These are phyloP conservation scores for Anadara kagoshimensis DNA, from an alignment of 1,140 invertebrate species.

Conservation along the genomic window DNA sequence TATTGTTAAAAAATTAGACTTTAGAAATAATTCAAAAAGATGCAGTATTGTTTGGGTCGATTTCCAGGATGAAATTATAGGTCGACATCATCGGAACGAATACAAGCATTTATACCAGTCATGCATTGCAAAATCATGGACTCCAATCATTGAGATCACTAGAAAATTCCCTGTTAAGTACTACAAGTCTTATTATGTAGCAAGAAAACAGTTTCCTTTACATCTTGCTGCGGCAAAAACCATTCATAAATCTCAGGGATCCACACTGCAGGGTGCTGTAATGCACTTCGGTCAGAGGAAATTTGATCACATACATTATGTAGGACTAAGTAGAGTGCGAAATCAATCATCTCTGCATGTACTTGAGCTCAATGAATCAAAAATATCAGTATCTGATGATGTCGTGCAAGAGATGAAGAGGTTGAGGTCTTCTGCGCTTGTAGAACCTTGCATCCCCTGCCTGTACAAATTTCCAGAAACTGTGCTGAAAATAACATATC, in stretches of 20 bases:
- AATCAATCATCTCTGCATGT: background rate
- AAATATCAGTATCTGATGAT: background rate
- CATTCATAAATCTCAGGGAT: conserved; percentile 25
- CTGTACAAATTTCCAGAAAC: background rate
- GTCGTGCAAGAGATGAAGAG: background rate
- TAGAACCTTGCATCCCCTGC: background rate
- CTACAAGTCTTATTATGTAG: no score
- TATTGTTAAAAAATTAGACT: background rate
- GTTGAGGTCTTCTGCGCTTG: background rate
- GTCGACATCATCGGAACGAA: background rate
- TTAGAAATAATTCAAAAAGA: no score
- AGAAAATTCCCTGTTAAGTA: no score
- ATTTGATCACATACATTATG: conserved; percentile 18
- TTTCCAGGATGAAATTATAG: conserved; percentile 10
- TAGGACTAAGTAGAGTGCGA: conserved; percentile 13
- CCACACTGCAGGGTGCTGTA: conserved; percentile 1
- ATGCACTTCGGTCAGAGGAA: conserved; percentile 16
- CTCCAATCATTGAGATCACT: conserved; percentile 3
- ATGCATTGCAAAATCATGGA: no score
- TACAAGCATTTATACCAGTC: no score
- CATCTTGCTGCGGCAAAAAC: conserved; percentile 8
- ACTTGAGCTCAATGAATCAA: background rate
- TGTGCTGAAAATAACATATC: background rate
- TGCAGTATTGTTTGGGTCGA: no score
- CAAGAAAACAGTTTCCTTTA: conserved; percentile 2